Base-by-base conservation (phyloP, 2,888 invertebrate genomes). In the Cantharis rufa region DNA sequence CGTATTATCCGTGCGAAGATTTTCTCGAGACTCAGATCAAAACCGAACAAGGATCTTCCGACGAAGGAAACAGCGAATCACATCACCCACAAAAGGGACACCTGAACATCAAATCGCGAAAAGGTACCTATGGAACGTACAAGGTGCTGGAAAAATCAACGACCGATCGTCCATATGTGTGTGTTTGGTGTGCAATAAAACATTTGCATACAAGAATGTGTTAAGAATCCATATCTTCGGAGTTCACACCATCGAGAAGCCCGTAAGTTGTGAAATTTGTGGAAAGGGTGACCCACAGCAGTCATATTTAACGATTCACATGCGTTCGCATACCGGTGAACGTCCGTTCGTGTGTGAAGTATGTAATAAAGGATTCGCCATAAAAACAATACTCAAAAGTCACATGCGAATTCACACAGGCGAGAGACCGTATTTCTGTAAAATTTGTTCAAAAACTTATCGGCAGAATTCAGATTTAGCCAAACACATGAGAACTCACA, bases 371-470 rank as follows among this genome's bases (percentile, higher is more conserved):
- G 68, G 71, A 0, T 79, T 77, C 21, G 62, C 74, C 2, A 71
- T 74, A 32, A 74, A 74, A 18, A 77, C 24, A 24, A 71, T 74
- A n/a, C 69, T 79, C 1, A 79, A 79, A 72, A 72, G 75, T 64
- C 79, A 79, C 69, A 70, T 77, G 75, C 74, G 79, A 27, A 79
- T 73, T 5, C 79, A 79, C 27, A 79, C 75, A 1, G 77, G 73
- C 1, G 75, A 77, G 21, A 72, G 63, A 27, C 79, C 79, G 10
- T 79, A 75, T 64, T 15, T 63, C n/a, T 79, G 79, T 48, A 32
- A 66, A 32, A 16, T 75, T 48, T 79, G 79, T 63, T 18, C 74
- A 5, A 79, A 79, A 24, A 4, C 75, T 1, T 79, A 79, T 21
- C 61, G 79, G 1, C 77, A 79, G 61, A 79, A 68, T 48, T 79